Conservation (phyloP, 1,140 invertebrate species). For the Steinernema feltiae region DNA sequence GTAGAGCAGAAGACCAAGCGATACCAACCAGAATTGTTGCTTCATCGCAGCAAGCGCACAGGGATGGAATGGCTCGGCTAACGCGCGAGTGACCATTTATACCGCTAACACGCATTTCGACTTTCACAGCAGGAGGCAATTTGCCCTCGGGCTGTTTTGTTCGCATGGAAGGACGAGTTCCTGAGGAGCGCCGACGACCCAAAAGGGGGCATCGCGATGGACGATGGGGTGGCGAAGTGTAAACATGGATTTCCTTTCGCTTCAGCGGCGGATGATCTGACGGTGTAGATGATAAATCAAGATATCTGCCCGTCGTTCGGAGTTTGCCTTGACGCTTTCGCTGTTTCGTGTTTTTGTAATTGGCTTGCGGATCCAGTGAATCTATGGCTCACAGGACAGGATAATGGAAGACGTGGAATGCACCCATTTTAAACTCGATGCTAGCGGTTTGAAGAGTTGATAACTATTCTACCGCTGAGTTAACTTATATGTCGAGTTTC, state of each 20-base stretch:
- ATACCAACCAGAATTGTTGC: neutral
- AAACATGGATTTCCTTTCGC: neutral
- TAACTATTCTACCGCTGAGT: too few relatives aligned
- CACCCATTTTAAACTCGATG: too few relatives aligned
- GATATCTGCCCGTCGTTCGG: neutral
- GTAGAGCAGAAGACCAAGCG: neutral
- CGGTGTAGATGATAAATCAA: neutral
- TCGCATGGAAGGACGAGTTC: neutral
- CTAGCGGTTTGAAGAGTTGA: too few relatives aligned
- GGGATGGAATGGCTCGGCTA: neutral
- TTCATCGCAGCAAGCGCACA: neutral
- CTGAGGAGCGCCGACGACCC: neutral
- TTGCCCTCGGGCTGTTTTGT: constrained; percentile 13
- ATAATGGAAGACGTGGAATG: too few relatives aligned
- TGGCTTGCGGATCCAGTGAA: neutral
- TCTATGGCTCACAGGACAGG: too few relatives aligned
- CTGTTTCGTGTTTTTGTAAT: neutral
- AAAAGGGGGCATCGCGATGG: neutral
- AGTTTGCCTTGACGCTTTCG: too few relatives aligned
- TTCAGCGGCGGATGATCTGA: neutral
- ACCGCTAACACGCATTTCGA: constrained; percentile 9
- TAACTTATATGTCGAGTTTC: too few relatives aligned
- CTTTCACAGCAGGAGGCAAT: constrained; percentile 11
- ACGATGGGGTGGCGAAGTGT: neutral
- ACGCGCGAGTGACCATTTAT: neutral